Base-by-base conservation (phyloP, 2,113 vertebrate species). In the Ciconia boyciana region DNA sequence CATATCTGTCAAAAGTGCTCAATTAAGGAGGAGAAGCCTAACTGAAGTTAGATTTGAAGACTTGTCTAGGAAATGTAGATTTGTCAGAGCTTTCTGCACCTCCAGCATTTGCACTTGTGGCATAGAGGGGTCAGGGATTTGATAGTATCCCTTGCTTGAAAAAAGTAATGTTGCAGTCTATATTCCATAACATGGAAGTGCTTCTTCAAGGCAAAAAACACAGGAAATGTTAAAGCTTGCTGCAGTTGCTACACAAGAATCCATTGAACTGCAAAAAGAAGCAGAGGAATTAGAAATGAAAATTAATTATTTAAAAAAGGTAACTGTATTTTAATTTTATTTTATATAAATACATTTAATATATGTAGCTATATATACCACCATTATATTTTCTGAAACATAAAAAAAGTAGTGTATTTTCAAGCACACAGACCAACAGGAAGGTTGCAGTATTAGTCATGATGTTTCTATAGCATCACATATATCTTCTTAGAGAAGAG, bases 111-210 rank as follows among this genome's bases (percentile, higher is more conserved):
- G 52, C 0, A 1, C 39, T 82, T 36, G 29, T 1, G 32, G 34
- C 21, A 60, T 21, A 32, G 57, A 34, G 41, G 34, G 14, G 14
- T 60, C 28, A 65, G 36, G 41, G 36, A 44, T 75, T 36, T 36
- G n/a, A 4, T 44, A 43, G 24, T 17, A 51, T 41, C 14, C 16
- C 18, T 90, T 80, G 12, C 20, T 77, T 74, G 21, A 68, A 64
- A 84, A 83, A 71, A 69, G 6, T 8, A 7, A n/a, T 11, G 6
- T 14, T 72, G 25, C 31, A 64, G 24, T 83, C n/a, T 81, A 52
- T 96, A 44, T 98, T 97, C 97, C 95, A 78, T 98, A 98, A 98
- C 85, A 43, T 94, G 29, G 69, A 97, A 98, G 98, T 83, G 98
- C 97, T 95, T 93, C 97, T 88, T 28, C 93, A 34, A 98, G 93